Evolutionary conservation across 1,140 invertebrate species (phyloP), one percentile per base, ranked within the genome.

Genomic region (Cotesia glomerata): DNA sequence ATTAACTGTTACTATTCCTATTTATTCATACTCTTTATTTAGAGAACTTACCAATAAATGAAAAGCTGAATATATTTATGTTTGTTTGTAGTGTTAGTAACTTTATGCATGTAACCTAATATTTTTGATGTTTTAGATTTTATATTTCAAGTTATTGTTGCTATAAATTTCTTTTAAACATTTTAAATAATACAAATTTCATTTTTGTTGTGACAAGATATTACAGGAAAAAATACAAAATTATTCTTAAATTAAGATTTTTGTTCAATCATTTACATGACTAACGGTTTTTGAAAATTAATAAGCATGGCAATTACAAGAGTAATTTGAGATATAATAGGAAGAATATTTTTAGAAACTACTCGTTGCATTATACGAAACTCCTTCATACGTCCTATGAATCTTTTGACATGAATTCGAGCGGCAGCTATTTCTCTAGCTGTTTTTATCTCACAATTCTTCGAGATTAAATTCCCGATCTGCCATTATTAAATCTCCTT

Each of bases 381-480:
- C 18, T 71, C 39, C 65, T 73, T 74, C 14, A 78, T n/a, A 0
- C 32, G 14, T 4, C 73, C 75, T 26, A 81, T 81, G 9, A 73
- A 77, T 39, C 77, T 51, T 75, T 81, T 78, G 5, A 81, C 80
- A 73, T 81, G 79, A 18, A 81, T 81, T 26, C 80, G 32, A 18
- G 77, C 73, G 11, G 64, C 16, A 39, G 76, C 78, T 8, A 82
- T 79, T 58, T 72, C 45, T 58, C 77, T 36, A 4, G 35, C 35
- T 7, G 3, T 36, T 7, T 7, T 54, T 54, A 54, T 54, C 13
- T 5, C 51, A 54, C 13, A 54, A 18, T 9, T 39, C 36, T 39
- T 39, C 1, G 8, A 39, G 5, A 9, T 39, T 39, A 39, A 39
- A 39, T 9, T 2, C 36, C 5, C 36, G 36, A 39, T 39, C 36